Percentiles rank a stretch among this genome's conserved stretches.
phyloP scores from a whole-genome alignment of 2,113 vertebrate species.

The Clarias gariepinus region DNA sequence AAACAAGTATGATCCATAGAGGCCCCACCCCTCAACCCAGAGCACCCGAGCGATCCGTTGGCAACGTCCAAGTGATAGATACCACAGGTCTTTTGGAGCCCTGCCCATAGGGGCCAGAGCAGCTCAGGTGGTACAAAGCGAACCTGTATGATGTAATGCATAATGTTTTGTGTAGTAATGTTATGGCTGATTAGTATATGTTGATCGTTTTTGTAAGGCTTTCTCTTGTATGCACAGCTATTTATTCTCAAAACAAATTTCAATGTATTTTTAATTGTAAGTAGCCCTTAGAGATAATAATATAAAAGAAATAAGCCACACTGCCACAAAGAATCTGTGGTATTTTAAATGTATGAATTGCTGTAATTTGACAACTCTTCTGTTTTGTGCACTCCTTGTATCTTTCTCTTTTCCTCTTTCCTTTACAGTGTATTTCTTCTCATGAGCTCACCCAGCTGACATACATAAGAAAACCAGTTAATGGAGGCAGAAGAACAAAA shows the following conservation, averaged over 20 bases:
- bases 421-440: slow-evolving; percentile 76
- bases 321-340: background rate
- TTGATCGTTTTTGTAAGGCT: background rate
- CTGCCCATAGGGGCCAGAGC: too few relatives aligned
- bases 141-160: too few relatives aligned
- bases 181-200: too few relatives aligned
- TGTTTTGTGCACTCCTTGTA: background rate
- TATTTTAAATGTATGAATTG: background rate
- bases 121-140: too few relatives aligned
- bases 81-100: too few relatives aligned
- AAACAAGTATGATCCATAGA: too few relatives aligned
- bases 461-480: slow-evolving; percentile 46
- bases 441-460: slow-evolving; percentile 64
- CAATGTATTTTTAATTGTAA: background rate
- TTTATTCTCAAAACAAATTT: background rate
- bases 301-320: too few relatives aligned
- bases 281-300: background rate
- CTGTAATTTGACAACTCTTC: background rate
- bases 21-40: too few relatives aligned
- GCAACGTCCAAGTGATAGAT: too few relatives aligned
- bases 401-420: slow-evolving; percentile 38
- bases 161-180: too few relatives aligned
- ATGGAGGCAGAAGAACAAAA: slow-evolving; percentile 18
- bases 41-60: too few relatives aligned
- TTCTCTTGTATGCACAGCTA: background rate